Conservation (phyloP, 1,140 invertebrate species). For the Agrilus planipennis region DNA sequence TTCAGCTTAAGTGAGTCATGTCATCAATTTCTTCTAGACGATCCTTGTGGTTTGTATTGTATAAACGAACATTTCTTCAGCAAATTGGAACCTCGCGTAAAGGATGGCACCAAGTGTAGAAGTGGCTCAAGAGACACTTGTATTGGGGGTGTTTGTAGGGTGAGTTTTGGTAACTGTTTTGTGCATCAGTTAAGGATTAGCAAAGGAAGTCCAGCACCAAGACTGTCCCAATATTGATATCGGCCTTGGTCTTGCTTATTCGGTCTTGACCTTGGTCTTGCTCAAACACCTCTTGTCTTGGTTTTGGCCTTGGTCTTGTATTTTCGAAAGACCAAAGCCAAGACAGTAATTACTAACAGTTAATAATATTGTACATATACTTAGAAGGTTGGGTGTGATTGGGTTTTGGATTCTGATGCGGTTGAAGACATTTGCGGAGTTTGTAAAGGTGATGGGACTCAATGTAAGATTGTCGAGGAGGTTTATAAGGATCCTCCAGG, state of each 20-base stretch:
- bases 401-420: slow-evolving; percentile 48
- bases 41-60: slow-evolving; percentile 45
- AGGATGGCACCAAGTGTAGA: slow-evolving; percentile 48
- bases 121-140: slow-evolving; percentile 46
- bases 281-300: no score
- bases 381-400: slow-evolving; percentile 56
- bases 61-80: slow-evolving; percentile 38
- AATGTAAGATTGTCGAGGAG: slow-evolving; percentile 39
- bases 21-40: slow-evolving; percentile 30
- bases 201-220: no score
- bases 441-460: slow-evolving; percentile 56
- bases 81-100: slow-evolving; percentile 30
- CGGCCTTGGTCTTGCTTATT: no score
- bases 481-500: slow-evolving; percentile 21
- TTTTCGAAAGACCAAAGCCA: no score
- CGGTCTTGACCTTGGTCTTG: no score
- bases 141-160: slow-evolving; percentile 42
- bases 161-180: slow-evolving; percentile 23
- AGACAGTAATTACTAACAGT: neutral
- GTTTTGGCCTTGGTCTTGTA: no score
- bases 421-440: slow-evolving; percentile 56
- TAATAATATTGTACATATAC: slow-evolving; percentile 4
- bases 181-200: neutral
- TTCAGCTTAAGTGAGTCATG: no score
- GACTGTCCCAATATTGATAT: no score